These are phyloP conservation scores for Rhamnusium bicolor DNA, from an alignment of 2,888 invertebrate species.

Conservation along the genomic window DNA sequence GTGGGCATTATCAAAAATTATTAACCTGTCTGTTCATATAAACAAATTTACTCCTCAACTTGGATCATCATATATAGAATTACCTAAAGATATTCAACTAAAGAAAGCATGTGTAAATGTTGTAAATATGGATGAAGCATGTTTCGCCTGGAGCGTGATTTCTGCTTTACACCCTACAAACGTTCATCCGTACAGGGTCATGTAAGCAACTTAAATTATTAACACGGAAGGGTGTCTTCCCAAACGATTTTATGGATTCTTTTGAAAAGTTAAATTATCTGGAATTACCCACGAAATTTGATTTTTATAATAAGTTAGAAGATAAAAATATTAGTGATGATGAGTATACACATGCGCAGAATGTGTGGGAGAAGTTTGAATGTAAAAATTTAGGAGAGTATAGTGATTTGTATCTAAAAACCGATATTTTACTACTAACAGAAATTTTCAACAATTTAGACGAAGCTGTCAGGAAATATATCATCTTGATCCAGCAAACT, in stretches of 20 bases:
- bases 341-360: slow-evolving; percentile 59
- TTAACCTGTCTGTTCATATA: background rate
- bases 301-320: too few relatives aligned
- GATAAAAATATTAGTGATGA: too few relatives aligned
- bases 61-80: background rate
- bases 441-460: background rate
- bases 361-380: slow-evolving; percentile 59
- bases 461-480: background rate
- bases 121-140: background rate
- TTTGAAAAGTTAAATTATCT: too few relatives aligned
- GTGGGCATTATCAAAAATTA: background rate
- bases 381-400: slow-evolving; percentile 59
- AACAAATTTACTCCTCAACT: background rate
- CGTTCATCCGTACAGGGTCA: background rate
- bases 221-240: too few relatives aligned
- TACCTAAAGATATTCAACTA: background rate
- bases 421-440: slow-evolving; percentile 52
- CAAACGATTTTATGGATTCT: too few relatives aligned
- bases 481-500: background rate
- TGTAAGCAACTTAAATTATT: too few relatives aligned
- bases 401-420: slow-evolving; percentile 57
- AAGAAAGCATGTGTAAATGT: background rate
- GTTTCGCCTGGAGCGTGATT: background rate
- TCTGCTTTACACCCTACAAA: background rate
- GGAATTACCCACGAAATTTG: too few relatives aligned